A percentile compares a stretch with the other conserved stretches of the same genome.
phyloP scores from a whole-genome alignment of 2,888 invertebrate species.

The Hyposoter didymator region DNA sequence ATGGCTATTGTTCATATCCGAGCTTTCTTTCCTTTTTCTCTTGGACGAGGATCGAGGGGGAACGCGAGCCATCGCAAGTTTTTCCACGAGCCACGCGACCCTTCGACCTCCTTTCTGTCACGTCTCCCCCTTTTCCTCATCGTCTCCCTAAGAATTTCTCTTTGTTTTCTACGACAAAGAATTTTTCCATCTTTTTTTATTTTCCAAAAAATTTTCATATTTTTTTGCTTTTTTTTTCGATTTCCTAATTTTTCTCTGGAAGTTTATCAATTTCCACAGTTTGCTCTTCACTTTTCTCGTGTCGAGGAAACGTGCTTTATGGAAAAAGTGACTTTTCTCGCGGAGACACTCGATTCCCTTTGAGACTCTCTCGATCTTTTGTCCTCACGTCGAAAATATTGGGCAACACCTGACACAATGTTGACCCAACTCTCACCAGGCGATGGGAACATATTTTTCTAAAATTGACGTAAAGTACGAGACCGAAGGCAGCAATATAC shows the following conservation, averaged over 20 bases:
- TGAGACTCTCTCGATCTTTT: slow-evolving; percentile 12
- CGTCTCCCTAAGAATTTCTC: background rate
- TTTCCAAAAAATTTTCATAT: background rate
- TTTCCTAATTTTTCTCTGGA: background rate
- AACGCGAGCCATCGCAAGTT: slow-evolving; percentile 42
- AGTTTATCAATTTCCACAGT: too few species aligned
- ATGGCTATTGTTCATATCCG: slow-evolving; percentile 4
- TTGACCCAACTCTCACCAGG: slow-evolving; percentile 77
- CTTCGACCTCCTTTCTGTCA: slow-evolving; percentile 28
- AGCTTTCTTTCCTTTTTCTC: background rate
- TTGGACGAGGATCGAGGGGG: background rate
- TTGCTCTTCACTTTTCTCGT: too few species aligned
- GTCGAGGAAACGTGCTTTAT: background rate
- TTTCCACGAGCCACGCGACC: slow-evolving; percentile 60
- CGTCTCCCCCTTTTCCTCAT: background rate
- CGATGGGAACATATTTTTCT: slow-evolving; percentile 26
- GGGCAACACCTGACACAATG: slow-evolving; percentile 69
- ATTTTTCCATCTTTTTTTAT: background rate
- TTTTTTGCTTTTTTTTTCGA: background rate
- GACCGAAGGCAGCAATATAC: slow-evolving; percentile 57
- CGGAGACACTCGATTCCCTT: background rate
- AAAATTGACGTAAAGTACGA: slow-evolving; percentile 29
- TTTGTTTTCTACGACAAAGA: background rate
- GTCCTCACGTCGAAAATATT: slow-evolving; percentile 57
- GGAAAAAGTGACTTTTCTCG: background rate